Evolutionary conservation across 2,888 invertebrate species (phyloP).

Genomic region (Electrophaes corylata): DNA sequence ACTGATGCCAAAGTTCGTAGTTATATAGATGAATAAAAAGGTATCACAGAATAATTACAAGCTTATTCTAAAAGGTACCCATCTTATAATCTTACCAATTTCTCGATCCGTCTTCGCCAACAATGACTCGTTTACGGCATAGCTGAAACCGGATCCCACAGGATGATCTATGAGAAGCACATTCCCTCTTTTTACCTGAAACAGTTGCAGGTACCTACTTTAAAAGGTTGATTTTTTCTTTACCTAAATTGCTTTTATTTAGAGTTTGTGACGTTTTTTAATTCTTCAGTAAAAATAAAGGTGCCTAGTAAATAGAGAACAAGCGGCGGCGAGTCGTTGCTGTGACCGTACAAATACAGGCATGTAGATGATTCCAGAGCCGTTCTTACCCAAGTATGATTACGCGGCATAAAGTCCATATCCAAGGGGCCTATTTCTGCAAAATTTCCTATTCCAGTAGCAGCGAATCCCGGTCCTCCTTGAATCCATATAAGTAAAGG

Average conservation of each 20-base stretch:
- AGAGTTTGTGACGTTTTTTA: no score
- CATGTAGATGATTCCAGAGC: conserved; percentile 1
- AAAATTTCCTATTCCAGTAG: conserved; percentile 94
- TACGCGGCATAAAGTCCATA: conserved; percentile 86
- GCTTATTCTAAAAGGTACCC: neutral
- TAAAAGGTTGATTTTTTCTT: no score
- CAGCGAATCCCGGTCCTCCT: conserved; percentile 94
- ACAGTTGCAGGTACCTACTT: conserved; percentile 38
- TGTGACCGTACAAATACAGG: no score
- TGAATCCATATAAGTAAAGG: conserved; percentile 95
- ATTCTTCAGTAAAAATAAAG: no score
- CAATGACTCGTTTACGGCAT: conserved; percentile 81
- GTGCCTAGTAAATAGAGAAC: no score
- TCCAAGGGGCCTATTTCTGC: conserved; percentile 92
- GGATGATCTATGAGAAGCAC: conserved; percentile 95
- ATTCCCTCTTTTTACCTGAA: conserved; percentile 89
- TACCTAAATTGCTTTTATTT: no score
- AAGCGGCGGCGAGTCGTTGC: no score
- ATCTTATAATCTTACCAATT: conserved; percentile 59
- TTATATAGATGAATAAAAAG: neutral
- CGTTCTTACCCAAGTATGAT: conserved; percentile 89
- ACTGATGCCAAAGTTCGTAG: neutral
- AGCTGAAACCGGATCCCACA: conserved; percentile 94
- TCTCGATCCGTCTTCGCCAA: conserved; percentile 64
- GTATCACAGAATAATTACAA: neutral